Evolutionary conservation across 2,797 vertebrate genomes (phyloP).

Genomic region (Hyperoplus immaculatus): DNA sequence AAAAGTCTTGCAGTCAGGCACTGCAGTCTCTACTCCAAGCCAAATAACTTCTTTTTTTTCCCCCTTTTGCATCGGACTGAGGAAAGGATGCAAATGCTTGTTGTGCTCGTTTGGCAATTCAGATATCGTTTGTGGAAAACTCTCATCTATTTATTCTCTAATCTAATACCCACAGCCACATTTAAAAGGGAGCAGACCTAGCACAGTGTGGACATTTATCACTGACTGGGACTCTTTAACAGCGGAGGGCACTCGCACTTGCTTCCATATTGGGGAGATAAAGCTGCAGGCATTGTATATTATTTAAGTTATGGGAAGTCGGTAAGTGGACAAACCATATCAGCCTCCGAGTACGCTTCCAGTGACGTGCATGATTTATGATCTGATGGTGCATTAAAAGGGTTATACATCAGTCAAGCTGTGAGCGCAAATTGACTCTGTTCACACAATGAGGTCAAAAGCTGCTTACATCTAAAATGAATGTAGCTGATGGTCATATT

Average conservation of each 20-base stretch:
- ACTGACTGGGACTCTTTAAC: conserved; percentile 31
- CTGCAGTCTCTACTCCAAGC: conserved; percentile 25
- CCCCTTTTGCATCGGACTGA: conserved; percentile 5
- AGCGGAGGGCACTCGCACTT: conserved; percentile 4
- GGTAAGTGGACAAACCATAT: not conserved
- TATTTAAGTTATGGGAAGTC: conserved; percentile 30
- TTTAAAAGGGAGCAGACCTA: conserved; percentile 28
- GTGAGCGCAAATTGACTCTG: not conserved
- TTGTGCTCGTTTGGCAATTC: conserved; percentile 24
- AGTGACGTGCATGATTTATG: conserved; percentile 23
- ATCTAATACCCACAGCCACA: conserved; percentile 32
- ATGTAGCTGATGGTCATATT: too few relatives aligned
- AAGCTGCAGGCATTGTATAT: conserved; percentile 43
- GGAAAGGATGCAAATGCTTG: conserved; percentile 13
- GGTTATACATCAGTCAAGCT: not conserved
- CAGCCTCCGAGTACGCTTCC: conserved; percentile 20
- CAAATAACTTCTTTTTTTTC: not conserved
- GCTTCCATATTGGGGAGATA: conserved; percentile 42
- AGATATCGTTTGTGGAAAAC: not conserved
- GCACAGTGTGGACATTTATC: conserved; percentile 37
- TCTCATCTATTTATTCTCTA: conserved; percentile 20
- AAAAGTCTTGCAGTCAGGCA: conserved; percentile 9
- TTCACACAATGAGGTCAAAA: not conserved
- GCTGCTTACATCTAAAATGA: not conserved
- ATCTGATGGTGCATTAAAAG: not conserved